Percentiles rank a stretch among this genome's conserved stretches.
Conservation (phyloP, 2,113 vertebrate genomes). For the Pyrgilauda ruficollis region DNA sequence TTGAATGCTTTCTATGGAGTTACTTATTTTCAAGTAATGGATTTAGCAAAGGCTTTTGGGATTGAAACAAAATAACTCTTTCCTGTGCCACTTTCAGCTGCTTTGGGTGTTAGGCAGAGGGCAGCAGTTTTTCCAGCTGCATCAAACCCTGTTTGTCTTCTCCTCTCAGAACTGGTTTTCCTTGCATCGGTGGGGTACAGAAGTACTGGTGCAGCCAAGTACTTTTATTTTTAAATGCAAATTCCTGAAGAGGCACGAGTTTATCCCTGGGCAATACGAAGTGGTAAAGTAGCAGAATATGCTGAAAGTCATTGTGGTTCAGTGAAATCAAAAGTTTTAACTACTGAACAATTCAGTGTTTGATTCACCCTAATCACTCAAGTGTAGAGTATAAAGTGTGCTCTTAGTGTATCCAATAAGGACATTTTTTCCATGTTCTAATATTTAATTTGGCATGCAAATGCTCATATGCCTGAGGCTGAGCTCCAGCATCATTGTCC, state of each 20-base stretch:
- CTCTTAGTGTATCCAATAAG: not conserved
- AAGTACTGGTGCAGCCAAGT: not conserved
- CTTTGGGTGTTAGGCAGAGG: not conserved
- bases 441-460: slow-evolving; percentile 26
- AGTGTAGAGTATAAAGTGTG: not conserved
- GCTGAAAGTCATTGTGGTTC: not conserved
- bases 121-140: not conserved
- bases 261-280: not conserved
- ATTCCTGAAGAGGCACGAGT: not conserved
- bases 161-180: not conserved
- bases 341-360: not conserved
- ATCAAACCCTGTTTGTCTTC: not conserved
- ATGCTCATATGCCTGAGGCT: not conserved
- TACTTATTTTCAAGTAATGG: not conserved
- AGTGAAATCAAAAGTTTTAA: not conserved
- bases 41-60: not conserved
- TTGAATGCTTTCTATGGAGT: not conserved
- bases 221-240: not conserved
- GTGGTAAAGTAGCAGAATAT: not conserved
- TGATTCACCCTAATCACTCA: not conserved
- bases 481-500: not conserved
- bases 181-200: not conserved
- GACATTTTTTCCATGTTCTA: not conserved
- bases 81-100: not conserved
- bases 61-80: not conserved